Percentiles rank a stretch among this genome's conserved stretches.
Conservation (phyloP, 2,888 invertebrate genomes). For the Yponomeuta plumbellus region DNA sequence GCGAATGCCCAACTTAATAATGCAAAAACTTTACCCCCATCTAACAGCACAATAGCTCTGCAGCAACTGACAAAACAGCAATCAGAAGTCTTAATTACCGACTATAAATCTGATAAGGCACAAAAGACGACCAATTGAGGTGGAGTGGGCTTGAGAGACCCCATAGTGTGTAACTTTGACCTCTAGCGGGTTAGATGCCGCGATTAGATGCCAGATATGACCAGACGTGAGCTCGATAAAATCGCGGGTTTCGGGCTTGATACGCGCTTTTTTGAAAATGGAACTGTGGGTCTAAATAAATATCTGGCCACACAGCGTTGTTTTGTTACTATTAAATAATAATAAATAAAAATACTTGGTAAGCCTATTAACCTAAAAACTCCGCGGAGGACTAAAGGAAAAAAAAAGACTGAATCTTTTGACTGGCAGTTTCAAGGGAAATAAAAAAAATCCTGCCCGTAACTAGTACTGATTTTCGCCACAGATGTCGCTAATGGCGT, state of each 20-base stretch:
- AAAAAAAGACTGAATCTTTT: no score
- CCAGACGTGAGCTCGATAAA: background rate
- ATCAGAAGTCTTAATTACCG: conserved; percentile 16
- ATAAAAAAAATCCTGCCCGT: no score
- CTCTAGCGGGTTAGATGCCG: conserved; percentile 17
- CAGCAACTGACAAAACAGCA: conserved; percentile 8
- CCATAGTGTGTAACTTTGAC: conserved; percentile 17
- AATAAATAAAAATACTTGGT: no score
- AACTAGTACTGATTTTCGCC: no score
- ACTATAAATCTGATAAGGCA: conserved; percentile 19
- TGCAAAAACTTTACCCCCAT: conserved; percentile 5
- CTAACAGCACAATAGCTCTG: background rate
- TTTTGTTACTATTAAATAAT: no score
- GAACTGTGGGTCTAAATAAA: background rate
- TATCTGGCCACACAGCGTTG: no score
- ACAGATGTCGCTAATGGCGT: no score
- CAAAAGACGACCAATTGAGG: conserved; percentile 15
- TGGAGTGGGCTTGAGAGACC: conserved; percentile 4
- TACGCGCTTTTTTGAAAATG: background rate
- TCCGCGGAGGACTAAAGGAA: no score
- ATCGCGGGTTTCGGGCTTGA: background rate
- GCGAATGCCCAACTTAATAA: background rate
- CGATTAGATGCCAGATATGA: conserved; percentile 40
- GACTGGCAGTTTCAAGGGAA: no score
- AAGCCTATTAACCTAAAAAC: no score